These are phyloP conservation scores for Mormyrus hasselquistii DNA, from an alignment of 2,797 vertebrate genomes.

Conservation along the genomic window DNA sequence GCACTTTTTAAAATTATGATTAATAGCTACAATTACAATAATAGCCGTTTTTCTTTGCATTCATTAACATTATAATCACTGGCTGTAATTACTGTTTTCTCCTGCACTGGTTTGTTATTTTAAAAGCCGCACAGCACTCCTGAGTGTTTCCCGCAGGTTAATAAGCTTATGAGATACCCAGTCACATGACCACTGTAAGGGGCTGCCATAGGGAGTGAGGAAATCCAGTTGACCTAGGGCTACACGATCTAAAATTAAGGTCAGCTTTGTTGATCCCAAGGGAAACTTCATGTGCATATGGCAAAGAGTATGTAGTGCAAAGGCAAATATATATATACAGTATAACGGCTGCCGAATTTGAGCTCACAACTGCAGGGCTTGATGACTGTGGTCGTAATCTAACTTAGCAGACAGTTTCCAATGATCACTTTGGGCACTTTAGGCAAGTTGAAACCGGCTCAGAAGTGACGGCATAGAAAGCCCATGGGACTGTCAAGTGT, in stretches of 20 bases:
- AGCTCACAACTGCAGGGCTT: neutral
- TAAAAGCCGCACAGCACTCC: neutral
- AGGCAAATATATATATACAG: neutral
- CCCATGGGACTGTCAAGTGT: neutral
- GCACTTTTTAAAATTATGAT: neutral
- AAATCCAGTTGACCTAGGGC: neutral
- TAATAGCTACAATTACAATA: neutral
- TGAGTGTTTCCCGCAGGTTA: neutral
- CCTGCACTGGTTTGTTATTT: neutral
- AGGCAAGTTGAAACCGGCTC: neutral
- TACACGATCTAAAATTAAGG: neutral
- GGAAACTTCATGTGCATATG: neutral
- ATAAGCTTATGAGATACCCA: neutral
- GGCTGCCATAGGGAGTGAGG: neutral
- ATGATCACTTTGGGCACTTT: neutral
- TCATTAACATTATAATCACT: constrained; percentile 2
- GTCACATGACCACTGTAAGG: neutral
- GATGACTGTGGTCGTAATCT: neutral
- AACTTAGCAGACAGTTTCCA: neutral
- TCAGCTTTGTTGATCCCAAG: neutral
- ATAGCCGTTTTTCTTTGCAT: neutral
- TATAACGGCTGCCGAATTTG: neutral
- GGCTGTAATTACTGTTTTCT: neutral
- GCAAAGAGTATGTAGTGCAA: neutral
- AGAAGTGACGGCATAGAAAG: neutral